Base-by-base conservation (phyloP, 2,888 invertebrate genomes). In the Aporophyla lueneburgensis region DNA sequence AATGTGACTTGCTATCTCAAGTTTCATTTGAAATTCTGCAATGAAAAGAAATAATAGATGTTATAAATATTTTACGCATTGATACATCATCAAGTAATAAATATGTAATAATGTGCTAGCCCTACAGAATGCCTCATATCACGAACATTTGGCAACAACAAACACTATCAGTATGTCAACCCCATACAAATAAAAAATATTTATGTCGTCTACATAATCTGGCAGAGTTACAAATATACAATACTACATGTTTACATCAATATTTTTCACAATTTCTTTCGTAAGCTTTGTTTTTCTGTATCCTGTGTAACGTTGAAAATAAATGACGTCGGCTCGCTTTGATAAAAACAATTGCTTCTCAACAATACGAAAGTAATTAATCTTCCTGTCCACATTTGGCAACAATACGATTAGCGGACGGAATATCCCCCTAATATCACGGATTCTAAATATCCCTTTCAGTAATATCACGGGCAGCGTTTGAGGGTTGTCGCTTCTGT, bases 131-230 rank as follows among this genome's bases (percentile, higher is more conserved):
- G 24, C 40, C 66, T 86, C 40, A 71, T 81, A 79, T 74, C 62
- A 69, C 12, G 65, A 24, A 68, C 78, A 87, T 86, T 85, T 86
- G 85, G 81, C 85, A 84, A 62, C 77, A 59, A 61, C 14, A 40
- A 40, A 51, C 69, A 71, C 80, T 75, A 85, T 85, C 75, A 68
- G 74, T 73, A 16, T 74, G 68, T 85, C 84, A 76, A 71, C 63
- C 54, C 69, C 33, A 74, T 73, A 56, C 66, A n/a, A 75, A 87
- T 74, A 75, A 81, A 74, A 80, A 62, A 75, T 78, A 86, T 81
- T 53, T 59, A 80, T 75, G 84, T 76, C 78, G 87, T 89, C 89
- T 92, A 89, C 89, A 83, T 86, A 86, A 85, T 87, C 78, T 85
- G 87, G 78, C 84, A 82, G 49, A 67, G 82, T 78, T 82, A 84